Base-by-base conservation (phyloP, 2,113 vertebrate genomes). In the Danionella cerebrum region DNA sequence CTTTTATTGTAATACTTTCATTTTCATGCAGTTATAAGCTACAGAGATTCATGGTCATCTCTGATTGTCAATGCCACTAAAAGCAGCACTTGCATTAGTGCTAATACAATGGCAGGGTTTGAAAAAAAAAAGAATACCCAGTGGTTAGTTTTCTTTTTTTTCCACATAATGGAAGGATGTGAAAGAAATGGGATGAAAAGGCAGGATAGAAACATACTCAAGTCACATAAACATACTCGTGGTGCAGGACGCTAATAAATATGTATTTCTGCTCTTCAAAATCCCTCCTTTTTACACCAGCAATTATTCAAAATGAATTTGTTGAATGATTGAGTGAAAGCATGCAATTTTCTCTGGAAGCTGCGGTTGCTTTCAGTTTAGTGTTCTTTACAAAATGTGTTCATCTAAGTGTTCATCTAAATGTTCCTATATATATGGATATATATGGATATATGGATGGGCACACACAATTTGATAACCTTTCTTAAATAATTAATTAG, bases 271-370 rank as follows among this genome's bases (percentile, higher is more conserved):
- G 9, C n/a, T 38, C 58, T 53, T 52, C 31, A 42, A 5, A 51
- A 31, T 16, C 45, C 45, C 57, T 45, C 38, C 41, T 39, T 45
- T 64, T 55, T 2, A 21, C 19, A 44, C 38, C 18, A 21, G 16
- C 38, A 58, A 57, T 48, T 47, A 45, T 67, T 33, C 39, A 31
- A 60, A 60, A 54, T 68, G 36, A 27, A 68, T 58, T 59, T 3
- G 29, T 59, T 50, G 22, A 58, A 68, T 47, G 14, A 1, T 9
- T n/a, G 14, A 44, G 39, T 60, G 14, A 60, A 60, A 60, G 14
- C 57, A 29, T 24, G 39, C 39, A 44, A 44, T 60, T 60, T 60
- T 60, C 39, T 44, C 39, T 31, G 39, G 57, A n/a, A 60, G 44
- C 25, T 42, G 55, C 55, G 16, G 19, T 47, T 18, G 21, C 27